Evolutionary conservation across 1,140 invertebrate genomes (phyloP).

Genomic region (Trachymyrmex cornetzi): DNA sequence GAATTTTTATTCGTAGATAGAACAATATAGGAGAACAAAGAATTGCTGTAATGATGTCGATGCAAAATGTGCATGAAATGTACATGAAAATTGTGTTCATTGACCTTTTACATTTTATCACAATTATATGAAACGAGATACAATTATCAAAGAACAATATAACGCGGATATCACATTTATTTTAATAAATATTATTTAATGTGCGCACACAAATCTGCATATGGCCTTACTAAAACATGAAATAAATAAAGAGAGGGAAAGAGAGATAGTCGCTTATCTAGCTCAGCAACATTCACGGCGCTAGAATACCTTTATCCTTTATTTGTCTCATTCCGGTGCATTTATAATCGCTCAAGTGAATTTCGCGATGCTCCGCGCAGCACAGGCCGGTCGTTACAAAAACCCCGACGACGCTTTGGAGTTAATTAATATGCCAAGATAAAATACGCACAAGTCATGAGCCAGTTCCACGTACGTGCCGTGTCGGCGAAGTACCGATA

Average conservation of each 20-base stretch:
- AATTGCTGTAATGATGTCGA: not conserved
- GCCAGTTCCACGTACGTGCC: slow-evolving; percentile 58
- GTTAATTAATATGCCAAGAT: slow-evolving; percentile 61
- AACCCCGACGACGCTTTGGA: slow-evolving; percentile 25
- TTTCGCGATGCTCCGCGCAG: slow-evolving; percentile 40
- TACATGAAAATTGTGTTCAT: not conserved
- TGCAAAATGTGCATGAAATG: not conserved
- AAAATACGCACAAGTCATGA: slow-evolving; percentile 58
- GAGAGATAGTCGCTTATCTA: slow-evolving; percentile 11
- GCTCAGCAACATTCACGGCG: slow-evolving; percentile 11
- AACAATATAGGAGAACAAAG: slow-evolving; percentile 14
- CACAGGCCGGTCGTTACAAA: slow-evolving; percentile 16
- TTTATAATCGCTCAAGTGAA: slow-evolving; percentile 57
- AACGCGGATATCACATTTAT: not conserved
- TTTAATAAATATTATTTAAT: slow-evolving; percentile 18
- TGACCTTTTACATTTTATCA: slow-evolving; percentile 9
- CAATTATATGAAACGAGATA: slow-evolving; percentile 18
- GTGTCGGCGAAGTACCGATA: slow-evolving; percentile 52
- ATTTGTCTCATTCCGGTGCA: slow-evolving; percentile 39
- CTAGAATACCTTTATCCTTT: slow-evolving; percentile 11
- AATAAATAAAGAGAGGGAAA: slow-evolving; percentile 26
- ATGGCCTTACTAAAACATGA: no score
- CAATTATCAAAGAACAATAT: not conserved
- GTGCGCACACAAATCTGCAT: not conserved
- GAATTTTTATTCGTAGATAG: slow-evolving; percentile 6